Conservation (phyloP, 2,113 vertebrate genomes). For the Paratilapia polleni region DNA sequence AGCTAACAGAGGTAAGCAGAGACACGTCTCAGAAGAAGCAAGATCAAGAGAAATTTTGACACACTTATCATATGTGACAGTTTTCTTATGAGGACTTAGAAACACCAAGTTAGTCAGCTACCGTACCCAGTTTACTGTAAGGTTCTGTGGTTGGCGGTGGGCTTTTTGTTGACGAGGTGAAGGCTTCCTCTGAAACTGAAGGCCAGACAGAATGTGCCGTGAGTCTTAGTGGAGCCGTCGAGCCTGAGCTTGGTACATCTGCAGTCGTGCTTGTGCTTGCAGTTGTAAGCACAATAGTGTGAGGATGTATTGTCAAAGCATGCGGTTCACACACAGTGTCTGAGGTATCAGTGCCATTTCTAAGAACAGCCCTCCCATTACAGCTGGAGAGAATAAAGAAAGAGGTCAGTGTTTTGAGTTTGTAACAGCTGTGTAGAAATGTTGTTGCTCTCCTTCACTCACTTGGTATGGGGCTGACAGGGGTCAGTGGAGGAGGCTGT, state of each 20-base stretch:
- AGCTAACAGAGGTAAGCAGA: constrained; percentile 35
- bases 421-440: neutral
- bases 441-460: constrained; percentile 19
- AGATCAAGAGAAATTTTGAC: neutral
- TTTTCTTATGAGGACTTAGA: neutral
- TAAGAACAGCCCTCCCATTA: constrained; percentile 21
- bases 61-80: neutral
- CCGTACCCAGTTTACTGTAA: constrained; percentile 14
- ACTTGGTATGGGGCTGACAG: constrained; percentile 73
- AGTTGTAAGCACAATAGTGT: neutral
- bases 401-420: constrained; percentile 11
- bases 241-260: neutral
- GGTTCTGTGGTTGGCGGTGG: neutral
- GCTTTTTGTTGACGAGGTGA: neutral
- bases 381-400: constrained; percentile 62
- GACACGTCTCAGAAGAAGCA: neutral
- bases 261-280: neutral
- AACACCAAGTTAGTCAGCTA: neutral
- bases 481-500: neutral
- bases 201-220: neutral
- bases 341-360: constrained; percentile 29
- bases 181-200: neutral
- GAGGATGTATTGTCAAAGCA: neutral
- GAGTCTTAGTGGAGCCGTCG: neutral
- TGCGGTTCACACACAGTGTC: constrained; percentile 56